Base-by-base conservation (phyloP, 2,888 invertebrate species). In the Campopleginae sp. region DNA sequence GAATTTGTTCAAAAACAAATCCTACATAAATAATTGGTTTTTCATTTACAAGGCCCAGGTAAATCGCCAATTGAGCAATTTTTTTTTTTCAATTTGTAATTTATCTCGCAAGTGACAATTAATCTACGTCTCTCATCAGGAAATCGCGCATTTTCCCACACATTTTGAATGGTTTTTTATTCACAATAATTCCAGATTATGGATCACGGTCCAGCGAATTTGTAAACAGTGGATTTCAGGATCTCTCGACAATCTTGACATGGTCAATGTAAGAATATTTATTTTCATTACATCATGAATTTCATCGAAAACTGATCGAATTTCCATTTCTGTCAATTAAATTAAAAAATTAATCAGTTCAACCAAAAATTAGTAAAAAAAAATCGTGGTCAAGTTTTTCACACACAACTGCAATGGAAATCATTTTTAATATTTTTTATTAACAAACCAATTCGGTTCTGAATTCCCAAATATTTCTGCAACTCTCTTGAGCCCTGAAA, bases 221-320 rank as follows among this genome's bases (percentile, higher is more conserved):
- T 2, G 10, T 42, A 38, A 80, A 63, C 23, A 58, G 12, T 14
- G 0, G 17, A 17, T 38, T 58, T 27, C 6, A 17, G 23, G 61
- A 23, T 58, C 31, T 23, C 23, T 2, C 19, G n/a, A 44, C 3
- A n/a, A 17, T 33, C 4, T 14, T 27, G 61, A 48, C 51, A 84
- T 84, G 84, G 84, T 84, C 68, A 80, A 84, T n/a, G 84, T 84
- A 77, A 80, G 80, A 61, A 68, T 23, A 5, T 17, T 70, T 33
- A 65, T 65, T 58, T 4, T 33, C 44, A 17, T 27, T 48, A 8
- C 38, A 23, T 48, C 8, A 0, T 58, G 19, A 33, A 3, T 19
- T 38, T 46, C 8, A 17, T 51, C n/a, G 7, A 51, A n/a, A n/a
- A n/a, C n/a, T 7, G n/a, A 51, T n/a, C n/a, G 51, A 51, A 51